Conservation (phyloP, 1,140 invertebrate species). For the Drepana arcuata region DNA sequence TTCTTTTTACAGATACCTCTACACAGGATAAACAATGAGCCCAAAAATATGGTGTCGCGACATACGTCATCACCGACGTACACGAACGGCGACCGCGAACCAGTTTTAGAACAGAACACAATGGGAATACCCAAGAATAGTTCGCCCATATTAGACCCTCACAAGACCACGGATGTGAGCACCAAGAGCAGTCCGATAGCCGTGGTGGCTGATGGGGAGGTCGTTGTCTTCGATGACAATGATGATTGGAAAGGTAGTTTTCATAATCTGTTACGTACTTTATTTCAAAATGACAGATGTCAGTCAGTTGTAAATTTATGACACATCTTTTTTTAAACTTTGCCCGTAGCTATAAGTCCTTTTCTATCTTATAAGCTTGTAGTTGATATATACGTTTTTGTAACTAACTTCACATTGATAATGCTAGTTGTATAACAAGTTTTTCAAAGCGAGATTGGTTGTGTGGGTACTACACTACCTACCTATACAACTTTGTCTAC, state of each 20-base stretch:
- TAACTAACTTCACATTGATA: too few relatives aligned
- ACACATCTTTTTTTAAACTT: too few relatives aligned
- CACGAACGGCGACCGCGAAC: slow-evolving; percentile 53
- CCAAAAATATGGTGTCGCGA: slow-evolving; percentile 68
- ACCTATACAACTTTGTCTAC: too few relatives aligned
- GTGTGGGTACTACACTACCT: too few relatives aligned
- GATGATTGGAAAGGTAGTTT: slow-evolving; percentile 77
- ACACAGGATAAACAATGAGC: slow-evolving; percentile 59
- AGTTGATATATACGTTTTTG: too few relatives aligned
- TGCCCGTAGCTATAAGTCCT: too few relatives aligned
- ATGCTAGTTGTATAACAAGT: too few relatives aligned
- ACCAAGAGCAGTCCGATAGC: slow-evolving; percentile 67
- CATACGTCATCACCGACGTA: slow-evolving; percentile 72
- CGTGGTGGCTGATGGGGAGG: slow-evolving; percentile 79
- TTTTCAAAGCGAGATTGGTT: too few relatives aligned
- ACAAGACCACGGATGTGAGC: slow-evolving; percentile 51
- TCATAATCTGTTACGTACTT: neutral
- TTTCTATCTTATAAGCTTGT: too few relatives aligned
- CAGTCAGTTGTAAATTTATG: too few relatives aligned
- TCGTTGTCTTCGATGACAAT: slow-evolving; percentile 87
- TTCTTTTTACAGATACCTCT: slow-evolving; percentile 46
- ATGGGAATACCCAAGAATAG: slow-evolving; percentile 64
- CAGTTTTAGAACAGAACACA: slow-evolving; percentile 32
- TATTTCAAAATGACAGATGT: too few relatives aligned
- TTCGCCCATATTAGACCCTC: slow-evolving; percentile 70